phyloP scores from a whole-genome alignment of 2,113 vertebrate species.

The Galbula dea region DNA sequence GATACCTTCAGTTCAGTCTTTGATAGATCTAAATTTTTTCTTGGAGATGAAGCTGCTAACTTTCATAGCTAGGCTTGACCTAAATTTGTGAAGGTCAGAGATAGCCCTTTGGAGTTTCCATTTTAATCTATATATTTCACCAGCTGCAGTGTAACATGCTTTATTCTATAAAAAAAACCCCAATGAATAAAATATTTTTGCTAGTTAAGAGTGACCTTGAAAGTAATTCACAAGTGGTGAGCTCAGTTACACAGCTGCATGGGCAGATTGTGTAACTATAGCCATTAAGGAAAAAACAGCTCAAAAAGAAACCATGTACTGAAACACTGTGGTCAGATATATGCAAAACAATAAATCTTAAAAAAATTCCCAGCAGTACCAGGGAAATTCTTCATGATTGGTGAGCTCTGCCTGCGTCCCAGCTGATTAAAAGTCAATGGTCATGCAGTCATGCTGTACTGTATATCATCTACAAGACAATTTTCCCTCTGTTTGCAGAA shows the following conservation, averaged over 20 bases:
- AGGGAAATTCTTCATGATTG: neutral
- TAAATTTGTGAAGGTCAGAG: conserved; percentile 10
- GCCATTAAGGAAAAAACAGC: neutral
- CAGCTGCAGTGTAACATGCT: neutral
- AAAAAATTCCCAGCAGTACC: neutral
- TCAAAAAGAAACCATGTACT: neutral
- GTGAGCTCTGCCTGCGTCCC: neutral
- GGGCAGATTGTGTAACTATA: neutral
- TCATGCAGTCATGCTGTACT: neutral
- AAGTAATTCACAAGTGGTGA: neutral
- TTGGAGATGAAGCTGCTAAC: neutral
- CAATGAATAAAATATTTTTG: neutral
- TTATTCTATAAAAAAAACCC: neutral
- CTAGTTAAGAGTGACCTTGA: neutral
- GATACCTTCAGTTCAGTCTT: neutral
- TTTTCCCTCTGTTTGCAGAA: neutral
- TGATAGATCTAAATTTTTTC: neutral
- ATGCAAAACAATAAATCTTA: neutral
- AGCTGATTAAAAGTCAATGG: conserved; percentile 1
- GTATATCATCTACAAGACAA: neutral
- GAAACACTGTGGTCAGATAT: neutral
- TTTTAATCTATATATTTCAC: neutral
- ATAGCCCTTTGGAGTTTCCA: neutral
- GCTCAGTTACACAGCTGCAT: neutral
- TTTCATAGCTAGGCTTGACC: neutral